phyloP scores from a whole-genome alignment of 1,140 invertebrate species.

The Drosophila paulistorum region DNA sequence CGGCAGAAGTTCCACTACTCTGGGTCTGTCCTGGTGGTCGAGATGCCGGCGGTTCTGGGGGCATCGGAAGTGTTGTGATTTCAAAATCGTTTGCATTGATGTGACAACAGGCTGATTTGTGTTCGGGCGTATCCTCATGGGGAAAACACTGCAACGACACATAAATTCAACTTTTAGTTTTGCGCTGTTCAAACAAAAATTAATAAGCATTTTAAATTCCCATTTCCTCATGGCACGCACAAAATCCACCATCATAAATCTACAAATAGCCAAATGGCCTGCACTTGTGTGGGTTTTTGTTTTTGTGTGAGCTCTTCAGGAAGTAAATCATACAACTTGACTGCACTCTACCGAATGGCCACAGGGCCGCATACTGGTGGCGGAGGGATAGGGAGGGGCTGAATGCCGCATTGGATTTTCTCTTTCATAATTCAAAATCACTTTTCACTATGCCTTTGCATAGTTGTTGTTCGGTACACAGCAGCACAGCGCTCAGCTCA shows the following conservation, averaged over 20 bases:
- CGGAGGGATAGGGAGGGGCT: background rate
- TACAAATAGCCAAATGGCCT: slow-evolving; percentile 40
- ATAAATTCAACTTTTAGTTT: slow-evolving; percentile 16
- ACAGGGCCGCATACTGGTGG: background rate
- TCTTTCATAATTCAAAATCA: slow-evolving; percentile 79
- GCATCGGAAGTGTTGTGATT: slow-evolving; percentile 76
- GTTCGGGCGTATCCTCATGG: slow-evolving; percentile 77
- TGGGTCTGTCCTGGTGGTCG: slow-evolving; percentile 49
- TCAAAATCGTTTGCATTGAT: slow-evolving; percentile 82
- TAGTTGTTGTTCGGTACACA: too few relatives aligned
- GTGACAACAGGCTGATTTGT: slow-evolving; percentile 83
- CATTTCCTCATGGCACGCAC: slow-evolving; percentile 24
- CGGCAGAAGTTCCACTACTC: slow-evolving; percentile 18
- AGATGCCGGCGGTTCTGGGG: slow-evolving; percentile 75
- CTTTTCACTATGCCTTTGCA: slow-evolving; percentile 55
- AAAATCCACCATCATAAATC: slow-evolving; percentile 60
- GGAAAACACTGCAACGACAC: slow-evolving; percentile 73
- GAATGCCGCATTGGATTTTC: slow-evolving; percentile 61
- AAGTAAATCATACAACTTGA: slow-evolving; percentile 77
- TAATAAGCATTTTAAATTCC: slow-evolving; percentile 55
- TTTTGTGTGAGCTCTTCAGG: slow-evolving; percentile 38
- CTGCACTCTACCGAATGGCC: slow-evolving; percentile 49
- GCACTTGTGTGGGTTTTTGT: background rate
- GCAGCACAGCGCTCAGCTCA: slow-evolving; percentile 3
- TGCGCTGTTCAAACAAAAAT: slow-evolving; percentile 4